Conservation (phyloP, 2,888 invertebrate species). For the Pterobdella sp. region DNA sequence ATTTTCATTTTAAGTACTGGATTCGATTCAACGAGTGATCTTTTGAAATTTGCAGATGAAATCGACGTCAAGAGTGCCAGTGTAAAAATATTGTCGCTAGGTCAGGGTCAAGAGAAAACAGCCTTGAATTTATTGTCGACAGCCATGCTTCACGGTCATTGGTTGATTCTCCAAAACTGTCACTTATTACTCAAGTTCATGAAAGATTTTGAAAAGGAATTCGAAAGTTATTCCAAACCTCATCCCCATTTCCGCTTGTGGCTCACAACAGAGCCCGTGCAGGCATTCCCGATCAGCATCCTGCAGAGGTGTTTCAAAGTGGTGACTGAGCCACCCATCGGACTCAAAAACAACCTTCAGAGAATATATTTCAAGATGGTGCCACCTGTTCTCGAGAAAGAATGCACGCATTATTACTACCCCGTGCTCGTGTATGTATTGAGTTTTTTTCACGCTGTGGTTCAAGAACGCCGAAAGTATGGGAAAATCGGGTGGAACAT, state of each 20-base stretch:
- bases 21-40: slow-evolving; percentile 52
- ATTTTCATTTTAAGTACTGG: slow-evolving; percentile 54
- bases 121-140: slow-evolving; percentile 56
- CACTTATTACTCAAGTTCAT: slow-evolving; percentile 74
- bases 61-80: slow-evolving; percentile 51
- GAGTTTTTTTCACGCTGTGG: slow-evolving; percentile 86
- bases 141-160: slow-evolving; percentile 62
- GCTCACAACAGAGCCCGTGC: slow-evolving; percentile 84
- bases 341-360: slow-evolving; percentile 75
- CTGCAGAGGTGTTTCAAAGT: slow-evolving; percentile 78
- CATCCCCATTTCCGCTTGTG: slow-evolving; percentile 85
- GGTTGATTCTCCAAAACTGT: slow-evolving; percentile 87
- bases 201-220: slow-evolving; percentile 69
- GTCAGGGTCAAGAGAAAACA: slow-evolving; percentile 56
- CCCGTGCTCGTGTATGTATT: slow-evolving; percentile 74
- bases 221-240: slow-evolving; percentile 70
- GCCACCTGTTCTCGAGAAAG: slow-evolving; percentile 64
- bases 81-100: slow-evolving; percentile 52
- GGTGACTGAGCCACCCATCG: slow-evolving; percentile 85
- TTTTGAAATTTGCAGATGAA: slow-evolving; percentile 52
- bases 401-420: slow-evolving; percentile 67
- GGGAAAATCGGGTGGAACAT: slow-evolving; percentile 92
- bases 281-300: slow-evolving; percentile 78
- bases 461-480: slow-evolving; percentile 80
- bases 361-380: slow-evolving; percentile 83